Conservation (phyloP, 2,888 invertebrate genomes). For the Cosmia trapezina region DNA sequence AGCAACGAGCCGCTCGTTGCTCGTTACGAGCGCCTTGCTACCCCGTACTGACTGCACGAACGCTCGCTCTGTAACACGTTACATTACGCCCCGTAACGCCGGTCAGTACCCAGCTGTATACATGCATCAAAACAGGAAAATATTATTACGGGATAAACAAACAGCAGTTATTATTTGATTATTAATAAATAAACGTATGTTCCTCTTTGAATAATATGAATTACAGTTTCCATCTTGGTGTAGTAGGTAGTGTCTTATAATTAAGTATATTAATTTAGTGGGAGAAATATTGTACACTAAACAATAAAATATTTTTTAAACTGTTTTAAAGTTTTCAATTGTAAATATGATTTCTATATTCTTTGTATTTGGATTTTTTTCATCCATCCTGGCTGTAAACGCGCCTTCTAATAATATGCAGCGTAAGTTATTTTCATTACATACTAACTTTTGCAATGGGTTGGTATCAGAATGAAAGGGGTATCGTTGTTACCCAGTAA, state of each 20-base stretch:
- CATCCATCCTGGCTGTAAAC: background rate
- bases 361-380: background rate
- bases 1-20: too few species aligned
- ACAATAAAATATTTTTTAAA: too few species aligned
- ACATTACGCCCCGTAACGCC: too few species aligned
- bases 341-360: background rate
- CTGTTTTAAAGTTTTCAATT: background rate
- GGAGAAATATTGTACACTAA: background rate
- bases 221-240: background rate
- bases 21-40: too few species aligned
- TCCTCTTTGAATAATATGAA: background rate
- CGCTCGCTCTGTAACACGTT: too few species aligned
- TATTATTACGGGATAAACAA: background rate
- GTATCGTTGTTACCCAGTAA: too few species aligned
- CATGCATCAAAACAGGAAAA: background rate
- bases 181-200: background rate
- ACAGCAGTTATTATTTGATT: background rate
- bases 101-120: too few species aligned
- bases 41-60: too few species aligned
- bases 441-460: background rate
- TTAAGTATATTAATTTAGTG: background rate
- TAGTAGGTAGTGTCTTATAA: background rate
- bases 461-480: background rate
- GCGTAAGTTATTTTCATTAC: background rate
- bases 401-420: rapidly evolving